These are phyloP conservation scores for Drosophila pachea DNA, from an alignment of 1,140 invertebrate species.

Conservation along the genomic window DNA sequence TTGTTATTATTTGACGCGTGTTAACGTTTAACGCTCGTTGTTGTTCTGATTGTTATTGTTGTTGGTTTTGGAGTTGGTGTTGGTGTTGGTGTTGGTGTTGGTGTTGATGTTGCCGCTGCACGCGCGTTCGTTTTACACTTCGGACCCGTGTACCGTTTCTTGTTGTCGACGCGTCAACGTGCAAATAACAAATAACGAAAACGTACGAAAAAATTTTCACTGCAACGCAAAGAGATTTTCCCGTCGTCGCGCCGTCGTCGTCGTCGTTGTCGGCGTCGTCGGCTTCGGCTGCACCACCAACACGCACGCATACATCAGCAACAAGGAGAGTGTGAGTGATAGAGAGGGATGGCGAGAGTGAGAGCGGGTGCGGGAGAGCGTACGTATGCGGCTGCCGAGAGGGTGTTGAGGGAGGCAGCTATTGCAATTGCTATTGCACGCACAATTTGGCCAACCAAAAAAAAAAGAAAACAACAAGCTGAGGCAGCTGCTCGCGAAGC, in stretches of 20 bases:
- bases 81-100: slow-evolving; percentile 30
- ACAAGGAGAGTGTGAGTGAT: slow-evolving; percentile 18
- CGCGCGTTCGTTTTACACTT: slow-evolving; percentile 38
- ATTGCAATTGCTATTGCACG: slow-evolving; percentile 39
- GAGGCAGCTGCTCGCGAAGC: slow-evolving; percentile 3
- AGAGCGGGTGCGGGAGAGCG: background rate
- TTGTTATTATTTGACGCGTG: slow-evolving; percentile 33
- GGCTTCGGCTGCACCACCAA: slow-evolving; percentile 54
- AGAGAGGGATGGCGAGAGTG: background rate
- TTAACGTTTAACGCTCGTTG: slow-evolving; percentile 40
- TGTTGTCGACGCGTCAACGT: slow-evolving; percentile 74
- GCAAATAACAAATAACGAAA: slow-evolving; percentile 78
- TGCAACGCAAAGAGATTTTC: slow-evolving; percentile 70
- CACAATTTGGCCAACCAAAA: slow-evolving; percentile 41
- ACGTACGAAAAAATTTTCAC: slow-evolving; percentile 74
- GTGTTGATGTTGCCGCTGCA: slow-evolving; percentile 42
- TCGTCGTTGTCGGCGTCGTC: slow-evolving; percentile 24
- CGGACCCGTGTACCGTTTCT: slow-evolving; percentile 48
- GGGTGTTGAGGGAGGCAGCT: slow-evolving; percentile 11
- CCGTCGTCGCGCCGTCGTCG: slow-evolving; percentile 61
- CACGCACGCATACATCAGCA: slow-evolving; percentile 29
- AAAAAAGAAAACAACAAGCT: background rate
- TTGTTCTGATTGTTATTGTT: slow-evolving; percentile 25
- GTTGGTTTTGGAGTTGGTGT: slow-evolving; percentile 25
- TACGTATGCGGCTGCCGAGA: slow-evolving; percentile 14